Base-by-base conservation (phyloP, 2,888 invertebrate species). In the Zygogramma bicolorata region DNA sequence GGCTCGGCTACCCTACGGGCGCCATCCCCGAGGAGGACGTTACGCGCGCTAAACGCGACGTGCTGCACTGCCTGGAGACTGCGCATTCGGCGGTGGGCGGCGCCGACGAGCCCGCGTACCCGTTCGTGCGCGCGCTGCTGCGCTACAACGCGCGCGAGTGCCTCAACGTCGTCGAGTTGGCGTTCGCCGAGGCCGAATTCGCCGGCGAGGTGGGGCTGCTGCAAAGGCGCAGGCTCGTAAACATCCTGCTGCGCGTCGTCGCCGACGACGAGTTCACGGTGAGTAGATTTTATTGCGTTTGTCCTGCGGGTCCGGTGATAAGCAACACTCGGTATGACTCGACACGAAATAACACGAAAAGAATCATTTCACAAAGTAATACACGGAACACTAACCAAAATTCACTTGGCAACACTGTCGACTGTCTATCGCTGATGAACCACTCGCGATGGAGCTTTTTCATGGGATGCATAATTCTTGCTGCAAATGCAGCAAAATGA, bases 71-170 rank as follows among this genome's bases (percentile, higher is more conserved):
- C 79, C 85, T 94, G 40, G 91, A 93, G 40, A 91, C 92, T 0
- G 89, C 92, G 62, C 94, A 94, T 86, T 91, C 92, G 5, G 89
- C 89, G 63, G 89, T 90, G 75, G 90, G 91, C 49, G 88, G 87
- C 61, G 90, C 90, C 49, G 86, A 89, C 68, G 94, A 94, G 84
- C 86, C 89, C 65, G 90, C 91, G 13, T 93, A 93, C 88, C 94
- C 94, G 0, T 93, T 93, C 84, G 86, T 94, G 34, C 90, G 94
- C 75, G 91, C 93, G 0, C 87, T 97, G 59, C 71, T 97, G 7
- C 91, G 91, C 78, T 97, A 95, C 84, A 95, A 97, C 84, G 94
- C 94, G 0, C 90, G 94, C 65, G 97, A 96, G 83, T 95, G 95
- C 78, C 88, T 96, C 46, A 96, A 96, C 86, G 95, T 95, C 3